Conservation (phyloP, 2,888 invertebrate species). For the Diarsia dahlii region DNA sequence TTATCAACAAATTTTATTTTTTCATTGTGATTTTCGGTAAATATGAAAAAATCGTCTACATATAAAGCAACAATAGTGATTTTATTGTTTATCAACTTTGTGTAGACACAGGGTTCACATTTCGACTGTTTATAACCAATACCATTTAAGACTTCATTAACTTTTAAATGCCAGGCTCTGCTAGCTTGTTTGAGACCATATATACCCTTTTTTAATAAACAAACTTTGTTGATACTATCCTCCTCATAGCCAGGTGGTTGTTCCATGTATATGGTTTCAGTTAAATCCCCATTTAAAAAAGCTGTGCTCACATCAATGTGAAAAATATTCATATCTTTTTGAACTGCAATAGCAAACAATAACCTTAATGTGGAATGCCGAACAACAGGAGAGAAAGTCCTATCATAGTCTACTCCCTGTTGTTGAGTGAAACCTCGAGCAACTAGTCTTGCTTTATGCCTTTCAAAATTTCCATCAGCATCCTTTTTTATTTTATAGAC, state of each 20-base stretch:
- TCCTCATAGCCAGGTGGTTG: conserved; percentile 6
- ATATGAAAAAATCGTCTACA: conserved; percentile 9
- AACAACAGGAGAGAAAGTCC: not conserved
- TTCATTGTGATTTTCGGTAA: not conserved
- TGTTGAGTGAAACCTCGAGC: conserved; percentile 10
- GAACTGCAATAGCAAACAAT: conserved; percentile 1
- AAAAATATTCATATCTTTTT: conserved; percentile 1
- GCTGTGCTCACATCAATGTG: conserved; percentile 12
- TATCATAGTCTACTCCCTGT: not conserved
- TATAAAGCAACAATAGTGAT: conserved; percentile 1
- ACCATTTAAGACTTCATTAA: not conserved
- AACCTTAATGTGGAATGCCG: conserved; percentile 1
- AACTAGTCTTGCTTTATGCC: conserved; percentile 1
- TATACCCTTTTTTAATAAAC: conserved; percentile 9
- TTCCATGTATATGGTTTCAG: conserved; percentile 12
- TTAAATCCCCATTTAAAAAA: conserved; percentile 8
- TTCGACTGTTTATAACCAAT: conserved; percentile 1
- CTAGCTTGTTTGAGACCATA: conserved; percentile 8
- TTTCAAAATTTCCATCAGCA: conserved; percentile 15
- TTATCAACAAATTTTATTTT: no score
- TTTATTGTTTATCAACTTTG: not conserved
- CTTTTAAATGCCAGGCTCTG: conserved; percentile 6
- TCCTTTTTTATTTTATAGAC: conserved; percentile 4
- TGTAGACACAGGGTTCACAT: conserved; percentile 8
- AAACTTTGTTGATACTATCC: conserved; percentile 3